phyloP scores from a whole-genome alignment of 2,888 invertebrate species.

The Adelphocoris suturalis region DNA sequence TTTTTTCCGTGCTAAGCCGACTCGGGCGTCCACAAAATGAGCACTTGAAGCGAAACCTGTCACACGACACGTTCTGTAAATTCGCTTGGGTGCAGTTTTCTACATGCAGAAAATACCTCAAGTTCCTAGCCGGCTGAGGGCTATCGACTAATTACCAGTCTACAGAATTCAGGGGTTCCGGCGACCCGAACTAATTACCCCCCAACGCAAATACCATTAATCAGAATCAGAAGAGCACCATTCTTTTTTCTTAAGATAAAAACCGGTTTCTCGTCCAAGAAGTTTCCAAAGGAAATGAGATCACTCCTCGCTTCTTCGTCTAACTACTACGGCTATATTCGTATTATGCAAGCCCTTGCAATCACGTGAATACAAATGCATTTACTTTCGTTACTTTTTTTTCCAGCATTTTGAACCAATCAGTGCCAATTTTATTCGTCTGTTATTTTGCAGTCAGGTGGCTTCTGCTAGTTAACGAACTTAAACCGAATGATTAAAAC shows the following conservation, averaged over 20 bases:
- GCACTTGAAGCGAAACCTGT: background rate
- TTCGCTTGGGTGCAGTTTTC: background rate
- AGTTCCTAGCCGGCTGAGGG: background rate
- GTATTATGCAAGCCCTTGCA: background rate
- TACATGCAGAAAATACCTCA: background rate
- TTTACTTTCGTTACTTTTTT: background rate
- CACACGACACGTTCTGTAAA: background rate
- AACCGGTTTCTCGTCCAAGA: background rate
- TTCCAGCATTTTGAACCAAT: no score
- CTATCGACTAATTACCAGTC: background rate
- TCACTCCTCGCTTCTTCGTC: background rate
- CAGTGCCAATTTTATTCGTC: no score
- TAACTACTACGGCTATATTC: background rate
- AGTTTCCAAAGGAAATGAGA: background rate
- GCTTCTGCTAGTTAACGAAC: no score
- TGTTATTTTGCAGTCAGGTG: no score
- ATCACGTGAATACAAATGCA: background rate
- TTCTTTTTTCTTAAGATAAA: background rate
- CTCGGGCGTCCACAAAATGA: no score
- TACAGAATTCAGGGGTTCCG: background rate
- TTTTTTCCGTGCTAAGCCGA: no score
- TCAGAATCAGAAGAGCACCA: background rate
- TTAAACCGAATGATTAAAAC: no score
- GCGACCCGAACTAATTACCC: background rate
- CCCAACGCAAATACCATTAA: background rate